phyloP scores from a whole-genome alignment of 2,113 vertebrate genomes.

The Toxotes chatareus region DNA sequence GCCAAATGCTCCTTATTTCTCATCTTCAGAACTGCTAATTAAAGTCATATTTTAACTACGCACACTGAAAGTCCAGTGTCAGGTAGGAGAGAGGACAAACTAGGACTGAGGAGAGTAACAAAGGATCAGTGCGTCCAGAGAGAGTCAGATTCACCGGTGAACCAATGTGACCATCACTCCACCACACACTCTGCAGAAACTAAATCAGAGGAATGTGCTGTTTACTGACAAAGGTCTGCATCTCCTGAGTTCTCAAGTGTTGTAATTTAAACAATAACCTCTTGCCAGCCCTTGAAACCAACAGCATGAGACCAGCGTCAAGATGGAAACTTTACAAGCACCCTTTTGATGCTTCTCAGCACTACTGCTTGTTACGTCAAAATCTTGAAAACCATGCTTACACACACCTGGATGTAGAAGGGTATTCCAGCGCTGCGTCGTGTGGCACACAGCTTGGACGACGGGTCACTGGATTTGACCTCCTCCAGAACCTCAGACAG shows the following conservation, averaged over 20 bases:
- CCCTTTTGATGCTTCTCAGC: not conserved
- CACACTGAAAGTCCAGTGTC: not conserved
- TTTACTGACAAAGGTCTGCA: conserved; percentile 17
- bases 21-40: not conserved
- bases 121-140: conserved; percentile 2
- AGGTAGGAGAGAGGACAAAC: not conserved
- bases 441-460: conserved; percentile 95
- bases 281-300: conserved; percentile 21
- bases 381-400: not conserved
- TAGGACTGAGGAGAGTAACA: not conserved
- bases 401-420: conserved; percentile 96
- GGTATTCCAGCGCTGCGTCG: conserved; percentile 96
- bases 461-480: conserved; percentile 91
- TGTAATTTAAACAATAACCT: conserved; percentile 17
- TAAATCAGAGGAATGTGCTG: conserved; percentile 45
- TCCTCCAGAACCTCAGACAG: conserved; percentile 90
- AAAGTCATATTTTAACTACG: not conserved
- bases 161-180: conserved; percentile 3
- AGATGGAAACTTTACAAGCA: conserved; percentile 3
- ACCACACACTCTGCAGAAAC: conserved; percentile 12
- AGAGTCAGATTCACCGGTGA: not conserved
- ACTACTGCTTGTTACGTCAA: not conserved
- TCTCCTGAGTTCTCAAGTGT: conserved; percentile 2
- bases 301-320: not conserved
- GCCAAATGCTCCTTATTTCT: not conserved